Conservation (phyloP, 2,888 invertebrate genomes). For the Philonicus albiceps region DNA sequence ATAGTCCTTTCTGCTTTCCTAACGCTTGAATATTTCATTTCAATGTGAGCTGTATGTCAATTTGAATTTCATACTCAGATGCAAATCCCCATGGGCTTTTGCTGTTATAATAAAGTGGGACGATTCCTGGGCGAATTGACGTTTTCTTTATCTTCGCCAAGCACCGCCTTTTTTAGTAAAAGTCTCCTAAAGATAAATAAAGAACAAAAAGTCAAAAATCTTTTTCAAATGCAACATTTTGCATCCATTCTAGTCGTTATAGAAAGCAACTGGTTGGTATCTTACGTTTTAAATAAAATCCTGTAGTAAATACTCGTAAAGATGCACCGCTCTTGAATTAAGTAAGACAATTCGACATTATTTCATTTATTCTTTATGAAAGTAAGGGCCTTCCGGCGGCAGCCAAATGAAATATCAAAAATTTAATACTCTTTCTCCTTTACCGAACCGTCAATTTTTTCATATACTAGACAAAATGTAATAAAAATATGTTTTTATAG, state of each 20-base stretch:
- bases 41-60: constrained; percentile 14
- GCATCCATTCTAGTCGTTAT: not conserved
- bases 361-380: too few species aligned
- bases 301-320: too few species aligned
- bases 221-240: not conserved
- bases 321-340: too few species aligned
- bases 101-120: constrained; percentile 11
- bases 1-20: constrained; percentile 4
- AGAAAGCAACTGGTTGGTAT: not conserved
- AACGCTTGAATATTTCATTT: constrained; percentile 29
- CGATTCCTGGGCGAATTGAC: not conserved
- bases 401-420: too few species aligned
- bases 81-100: constrained; percentile 12
- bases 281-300: too few species aligned
- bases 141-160: not conserved
- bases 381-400: too few species aligned
- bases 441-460: too few species aligned
- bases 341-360: too few species aligned
- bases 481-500: too few species aligned
- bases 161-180: not conserved
- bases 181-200: not conserved
- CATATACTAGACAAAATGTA: too few species aligned
- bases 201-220: not conserved
- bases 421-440: too few species aligned
- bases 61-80: constrained; percentile 24